Base-by-base conservation (phyloP, 23 tunicate species). In the Diplosoma virens region DNA sequence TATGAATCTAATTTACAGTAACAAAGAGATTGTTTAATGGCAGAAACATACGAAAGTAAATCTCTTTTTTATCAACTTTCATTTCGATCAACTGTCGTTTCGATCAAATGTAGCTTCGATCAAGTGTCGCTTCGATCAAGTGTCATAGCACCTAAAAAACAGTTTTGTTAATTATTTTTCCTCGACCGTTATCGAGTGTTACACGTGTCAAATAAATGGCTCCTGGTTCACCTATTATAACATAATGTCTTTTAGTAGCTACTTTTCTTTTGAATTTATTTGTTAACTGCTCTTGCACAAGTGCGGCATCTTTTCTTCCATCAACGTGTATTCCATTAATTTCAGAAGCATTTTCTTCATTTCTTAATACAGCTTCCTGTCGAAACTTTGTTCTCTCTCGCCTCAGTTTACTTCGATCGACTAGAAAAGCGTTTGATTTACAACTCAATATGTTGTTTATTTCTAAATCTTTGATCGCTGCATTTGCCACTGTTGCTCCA, bases 251-350 rank as follows among this genome's bases (percentile, higher is more conserved):
- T 34, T 67, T 27, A 18, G 27, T 9, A 2, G 11, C 74, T 17
- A 23, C 30, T 5, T n/a, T 56, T 5, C 64, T 18, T 29, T 63
- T 27, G 4, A 6, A 35, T 34, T 37, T 18, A 3, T 11, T 67
- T 35, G 35, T 5, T 9, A 4, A n/a, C 23, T 36, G 24, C 3
- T 17, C 52, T 67, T 35, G 52, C 23, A 36, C 74, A 9, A 35
- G 52, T 16, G 74, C 36, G 21, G 52, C 74, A 34, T 67, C 50
- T 67, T 67, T 67, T 67, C 74, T 35, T 35, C 70, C 70, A 30
- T 63, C 74, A 67, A 11, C 2, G 23, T 67, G 18, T 16, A 67
- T 22, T 35, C 27, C 52, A 67, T 36, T 9, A 35, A 67, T 30
- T 29, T 63, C 50, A 4, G 50, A 17, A 30, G 4, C 9, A 63